These are phyloP conservation scores for Ostrea edulis DNA, from an alignment of 1,140 invertebrate genomes.

Conservation along the genomic window DNA sequence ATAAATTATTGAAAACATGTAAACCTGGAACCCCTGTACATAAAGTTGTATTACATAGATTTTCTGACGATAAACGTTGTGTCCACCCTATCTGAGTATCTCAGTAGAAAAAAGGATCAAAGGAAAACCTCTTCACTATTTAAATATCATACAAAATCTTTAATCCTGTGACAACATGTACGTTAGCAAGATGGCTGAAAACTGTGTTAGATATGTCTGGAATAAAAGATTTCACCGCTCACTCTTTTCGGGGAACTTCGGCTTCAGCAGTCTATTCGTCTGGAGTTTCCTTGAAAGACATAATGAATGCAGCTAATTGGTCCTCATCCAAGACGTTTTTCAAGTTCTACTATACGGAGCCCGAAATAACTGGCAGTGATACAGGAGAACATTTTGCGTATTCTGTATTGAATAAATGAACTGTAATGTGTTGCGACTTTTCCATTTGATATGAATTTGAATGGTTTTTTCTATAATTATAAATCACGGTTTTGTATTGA, in stretches of 20 bases:
- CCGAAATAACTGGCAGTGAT: neutral
- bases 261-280: neutral
- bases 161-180: neutral
- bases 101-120: constrained; percentile 32
- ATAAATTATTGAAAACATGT: constrained; percentile 39
- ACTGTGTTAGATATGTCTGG: neutral
- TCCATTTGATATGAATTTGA: neutral
- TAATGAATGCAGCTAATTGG: neutral
- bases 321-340: neutral
- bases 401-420: neutral
- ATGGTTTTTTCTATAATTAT: neutral
- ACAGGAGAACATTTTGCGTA: neutral
- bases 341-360: neutral
- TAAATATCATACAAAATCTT: constrained; percentile 50
- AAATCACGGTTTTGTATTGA: neutral
- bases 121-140: constrained; percentile 44
- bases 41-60: neutral
- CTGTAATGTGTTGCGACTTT: neutral
- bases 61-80: constrained; percentile 27
- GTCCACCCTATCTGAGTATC: constrained; percentile 33
- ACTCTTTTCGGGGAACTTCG: neutral
- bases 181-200: no score
- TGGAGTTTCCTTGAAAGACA: neutral
- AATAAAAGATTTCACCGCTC: neutral
- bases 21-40: no score